These are phyloP conservation scores for Scomber japonicus DNA, from an alignment of 2,113 vertebrate genomes.

Conservation along the genomic window DNA sequence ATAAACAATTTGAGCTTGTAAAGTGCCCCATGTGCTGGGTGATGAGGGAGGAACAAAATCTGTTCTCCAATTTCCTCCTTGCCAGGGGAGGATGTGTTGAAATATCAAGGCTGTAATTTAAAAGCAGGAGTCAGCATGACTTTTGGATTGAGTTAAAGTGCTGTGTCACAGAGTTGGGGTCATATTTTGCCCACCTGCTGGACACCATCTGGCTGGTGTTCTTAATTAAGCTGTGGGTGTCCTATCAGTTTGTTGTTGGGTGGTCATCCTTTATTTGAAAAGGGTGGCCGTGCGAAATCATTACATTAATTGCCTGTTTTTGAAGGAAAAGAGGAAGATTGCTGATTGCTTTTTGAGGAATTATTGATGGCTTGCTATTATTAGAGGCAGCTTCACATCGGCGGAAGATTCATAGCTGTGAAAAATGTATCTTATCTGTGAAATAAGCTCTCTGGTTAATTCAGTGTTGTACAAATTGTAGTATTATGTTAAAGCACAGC, in stretches of 20 bases:
- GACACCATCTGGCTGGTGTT: slow-evolving; percentile 51
- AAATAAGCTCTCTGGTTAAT: neutral
- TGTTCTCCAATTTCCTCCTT: slow-evolving; percentile 33
- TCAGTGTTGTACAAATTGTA: too few species aligned
- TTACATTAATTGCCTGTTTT: slow-evolving; percentile 67
- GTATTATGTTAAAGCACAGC: neutral
- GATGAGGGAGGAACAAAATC: slow-evolving; percentile 32
- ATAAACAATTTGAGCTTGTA: slow-evolving; percentile 34
- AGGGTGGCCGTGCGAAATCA: slow-evolving; percentile 31
- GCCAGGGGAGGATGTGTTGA: slow-evolving; percentile 22
- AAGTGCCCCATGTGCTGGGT: neutral
- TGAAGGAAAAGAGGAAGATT: slow-evolving; percentile 33
- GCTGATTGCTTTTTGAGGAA: slow-evolving; percentile 66
- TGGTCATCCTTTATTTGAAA: slow-evolving; percentile 39
- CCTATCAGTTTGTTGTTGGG: slow-evolving; percentile 31
- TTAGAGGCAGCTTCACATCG: slow-evolving; percentile 44
- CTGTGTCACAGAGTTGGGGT: slow-evolving; percentile 49
- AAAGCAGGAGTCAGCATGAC: slow-evolving; percentile 44
- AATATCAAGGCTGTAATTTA: slow-evolving; percentile 55
- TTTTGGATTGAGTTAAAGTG: slow-evolving; percentile 35
- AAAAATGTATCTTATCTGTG: neutral
- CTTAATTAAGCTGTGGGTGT: slow-evolving; percentile 39
- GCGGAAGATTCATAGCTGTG: slow-evolving; percentile 18
- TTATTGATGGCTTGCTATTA: slow-evolving; percentile 72
- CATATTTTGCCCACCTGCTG: slow-evolving; percentile 60